Evolutionary conservation across 2,888 invertebrate species (phyloP).

Genomic region (Criorhina ranunculi): DNA sequence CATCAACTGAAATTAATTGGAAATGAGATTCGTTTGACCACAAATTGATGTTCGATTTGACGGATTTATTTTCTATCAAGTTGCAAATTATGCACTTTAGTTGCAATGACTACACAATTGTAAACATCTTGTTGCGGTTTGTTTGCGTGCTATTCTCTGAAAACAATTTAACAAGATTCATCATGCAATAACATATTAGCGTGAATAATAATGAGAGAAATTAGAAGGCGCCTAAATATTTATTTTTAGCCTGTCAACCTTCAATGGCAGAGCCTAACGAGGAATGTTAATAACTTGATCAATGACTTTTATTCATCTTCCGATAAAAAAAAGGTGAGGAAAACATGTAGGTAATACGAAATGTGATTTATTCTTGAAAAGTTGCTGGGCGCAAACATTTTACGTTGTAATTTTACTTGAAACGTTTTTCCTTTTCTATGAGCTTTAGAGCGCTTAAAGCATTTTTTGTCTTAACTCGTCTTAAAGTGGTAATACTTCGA

Average conservation of each 20-base stretch:
- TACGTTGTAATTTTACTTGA: no score
- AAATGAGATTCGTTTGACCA: conserved; percentile 53
- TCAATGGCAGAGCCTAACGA: not conserved
- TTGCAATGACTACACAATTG: conserved; percentile 47
- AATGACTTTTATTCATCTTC: not conserved
- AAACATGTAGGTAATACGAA: not conserved
- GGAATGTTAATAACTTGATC: not conserved
- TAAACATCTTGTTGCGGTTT: conserved; percentile 68
- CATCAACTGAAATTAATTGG: conserved; percentile 37
- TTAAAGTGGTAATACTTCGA: no score
- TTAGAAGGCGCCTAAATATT: not conserved
- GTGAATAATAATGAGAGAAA: conserved; percentile 37
- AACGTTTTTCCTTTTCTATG: no score
- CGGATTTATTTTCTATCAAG: conserved; percentile 27
- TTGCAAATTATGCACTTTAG: conserved; percentile 47
- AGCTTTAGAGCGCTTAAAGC: no score
- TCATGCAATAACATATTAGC: conserved; percentile 51
- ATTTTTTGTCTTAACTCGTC: no score
- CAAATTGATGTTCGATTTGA: conserved; percentile 52
- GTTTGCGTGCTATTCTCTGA: conserved; percentile 45
- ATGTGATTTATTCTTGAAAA: not conserved
- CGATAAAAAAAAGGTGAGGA: not conserved
- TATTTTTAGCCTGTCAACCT: conserved; percentile 33
- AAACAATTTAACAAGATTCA: conserved; percentile 45
- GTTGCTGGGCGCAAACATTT: no score